Percentiles rank a stretch among this genome's conserved stretches.
Conservation (phyloP, 2,797 vertebrate species). For the Trichosurus vulpecula region DNA sequence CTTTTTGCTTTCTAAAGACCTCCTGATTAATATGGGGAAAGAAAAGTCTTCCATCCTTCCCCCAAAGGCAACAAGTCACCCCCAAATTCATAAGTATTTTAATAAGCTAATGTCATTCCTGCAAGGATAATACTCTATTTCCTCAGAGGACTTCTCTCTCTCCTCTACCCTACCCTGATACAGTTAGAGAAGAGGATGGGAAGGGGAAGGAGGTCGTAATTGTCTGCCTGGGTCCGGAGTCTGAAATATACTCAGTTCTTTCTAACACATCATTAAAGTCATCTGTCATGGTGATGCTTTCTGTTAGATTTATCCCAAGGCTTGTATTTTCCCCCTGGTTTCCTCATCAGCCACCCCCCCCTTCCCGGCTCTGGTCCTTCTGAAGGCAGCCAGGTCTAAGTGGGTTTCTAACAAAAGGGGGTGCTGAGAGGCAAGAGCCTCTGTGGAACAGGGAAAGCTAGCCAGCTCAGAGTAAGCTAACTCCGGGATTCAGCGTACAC, state of each 20-base stretch:
- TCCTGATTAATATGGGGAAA: background rate
- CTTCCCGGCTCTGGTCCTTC: background rate
- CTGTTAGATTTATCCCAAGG: background rate
- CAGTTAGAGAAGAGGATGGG: background rate
- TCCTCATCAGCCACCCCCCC: too few species aligned
- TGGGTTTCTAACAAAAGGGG: background rate
- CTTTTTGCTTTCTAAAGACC: background rate
- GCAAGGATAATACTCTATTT: slow-evolving; percentile 18
- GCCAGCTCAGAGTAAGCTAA: background rate
- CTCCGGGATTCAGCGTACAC: background rate
- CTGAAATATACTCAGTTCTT: background rate
- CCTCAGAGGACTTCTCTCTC: background rate
- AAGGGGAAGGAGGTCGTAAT: background rate
- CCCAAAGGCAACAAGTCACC: background rate
- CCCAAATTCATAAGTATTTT: background rate
- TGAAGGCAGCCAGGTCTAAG: background rate
- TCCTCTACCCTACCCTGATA: background rate
- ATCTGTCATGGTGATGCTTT: background rate
- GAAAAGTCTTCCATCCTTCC: background rate
- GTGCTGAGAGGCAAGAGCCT: background rate
- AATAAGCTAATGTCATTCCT: slow-evolving; percentile 1
- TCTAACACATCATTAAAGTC: background rate
- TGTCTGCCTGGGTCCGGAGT: background rate
- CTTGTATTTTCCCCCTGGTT: background rate
- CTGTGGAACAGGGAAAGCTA: slow-evolving; percentile 10